Evolutionary conservation across 2,113 vertebrate species (phyloP), one percentile per base, ranked within the genome.

Genomic region (Mugil cephalus): DNA sequence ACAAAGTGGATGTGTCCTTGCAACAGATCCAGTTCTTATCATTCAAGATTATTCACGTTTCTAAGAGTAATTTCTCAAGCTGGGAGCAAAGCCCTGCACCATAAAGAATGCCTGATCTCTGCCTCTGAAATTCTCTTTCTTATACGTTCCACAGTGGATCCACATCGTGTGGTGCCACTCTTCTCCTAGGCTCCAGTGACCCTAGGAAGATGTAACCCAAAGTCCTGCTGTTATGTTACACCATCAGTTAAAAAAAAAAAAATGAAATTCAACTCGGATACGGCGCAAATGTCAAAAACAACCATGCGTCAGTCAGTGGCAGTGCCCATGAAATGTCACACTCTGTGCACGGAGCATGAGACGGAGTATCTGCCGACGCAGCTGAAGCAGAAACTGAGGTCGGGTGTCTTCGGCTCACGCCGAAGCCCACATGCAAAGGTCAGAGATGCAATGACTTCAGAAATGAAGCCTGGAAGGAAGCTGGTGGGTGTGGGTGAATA

Each of bases 391-490:
- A 36, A n/a, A 36, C 19, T 0, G 2, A 68, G 18, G 36, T 1
- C 13, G 1, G 39, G 30, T 1, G 8, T 15, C 35, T 34, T 2
- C 17, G n/a, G 34, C n/a, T 71, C 15, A 9, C 46, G 72, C 15
- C 54, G 19, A 21, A 68, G 9, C 35, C 36, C 46, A 35, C 66
- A 65, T n/a, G 10, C 47, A 79, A 81, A 89, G 82, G 72, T 87
- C 50, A 79, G 24, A 83, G 52, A n/a, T 18, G 51, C 58, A 76
- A 84, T 74, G 64, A 74, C 40, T 71, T 80, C 8, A 61, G 36
- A 86, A 77, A 80, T 60, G 0, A 84, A 70, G 55, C 69, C 83
- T 79, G 3, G 10, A 21, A 78, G 63, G 58, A 51, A 81, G 15
- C 71, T 45, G 7, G 39, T 24, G 42, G 19, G 71, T 42, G 51